phyloP scores from a whole-genome alignment of 2,888 invertebrate genomes.

The Tenthredo mesomela region DNA sequence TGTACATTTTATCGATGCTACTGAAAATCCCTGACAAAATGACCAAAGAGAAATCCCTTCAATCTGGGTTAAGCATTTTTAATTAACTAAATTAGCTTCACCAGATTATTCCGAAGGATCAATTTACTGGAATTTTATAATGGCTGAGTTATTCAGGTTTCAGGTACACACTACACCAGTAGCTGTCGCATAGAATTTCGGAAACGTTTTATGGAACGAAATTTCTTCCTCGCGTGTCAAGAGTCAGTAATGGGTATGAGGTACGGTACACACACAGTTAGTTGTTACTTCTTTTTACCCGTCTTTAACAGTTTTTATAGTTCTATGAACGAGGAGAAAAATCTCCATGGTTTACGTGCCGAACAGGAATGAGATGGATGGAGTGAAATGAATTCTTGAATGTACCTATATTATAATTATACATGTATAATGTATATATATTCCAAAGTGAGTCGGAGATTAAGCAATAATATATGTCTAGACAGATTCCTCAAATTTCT shows the following conservation, averaged over 20 bases:
- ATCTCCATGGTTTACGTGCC: not conserved
- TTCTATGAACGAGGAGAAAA: not conserved
- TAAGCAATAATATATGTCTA: constrained; percentile 1
- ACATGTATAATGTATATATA: too few species aligned
- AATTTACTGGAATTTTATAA: not conserved
- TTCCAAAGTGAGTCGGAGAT: not conserved
- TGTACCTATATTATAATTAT: too few species aligned
- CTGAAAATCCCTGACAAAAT: too few species aligned
- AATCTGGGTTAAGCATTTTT: not conserved
- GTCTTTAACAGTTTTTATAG: not conserved
- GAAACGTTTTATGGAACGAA: not conserved
- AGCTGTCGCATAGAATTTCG: not conserved
- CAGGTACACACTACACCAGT: not conserved
- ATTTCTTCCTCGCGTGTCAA: not conserved
- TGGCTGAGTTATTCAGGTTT: not conserved
- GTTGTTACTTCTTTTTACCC: not conserved
- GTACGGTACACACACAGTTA: too few species aligned
- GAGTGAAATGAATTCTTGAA: constrained; percentile 14
- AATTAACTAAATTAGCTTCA: not conserved
- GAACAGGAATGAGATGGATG: not conserved
- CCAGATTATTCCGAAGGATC: not conserved
- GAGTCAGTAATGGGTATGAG: constrained; percentile 1
- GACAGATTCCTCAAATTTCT: constrained; percentile 10
- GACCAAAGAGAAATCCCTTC: too few species aligned
- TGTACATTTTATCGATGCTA: too few species aligned